phyloP scores from a whole-genome alignment of 1,140 invertebrate genomes.

The Zeugodacus cucurbitae region DNA sequence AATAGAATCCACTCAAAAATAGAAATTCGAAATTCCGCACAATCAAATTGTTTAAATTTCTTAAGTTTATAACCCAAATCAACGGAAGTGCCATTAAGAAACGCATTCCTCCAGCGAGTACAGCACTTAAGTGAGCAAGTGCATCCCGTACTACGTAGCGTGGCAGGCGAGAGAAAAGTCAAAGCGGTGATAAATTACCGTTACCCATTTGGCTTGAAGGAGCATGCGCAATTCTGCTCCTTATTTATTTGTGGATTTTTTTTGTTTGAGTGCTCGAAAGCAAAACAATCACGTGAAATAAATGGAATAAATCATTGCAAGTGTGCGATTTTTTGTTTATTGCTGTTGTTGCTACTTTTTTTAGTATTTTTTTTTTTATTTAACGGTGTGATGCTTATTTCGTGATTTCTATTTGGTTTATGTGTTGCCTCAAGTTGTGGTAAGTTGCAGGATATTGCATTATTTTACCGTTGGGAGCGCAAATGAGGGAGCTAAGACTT shows the following conservation, averaged over 20 bases:
- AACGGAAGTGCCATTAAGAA: constrained; percentile 24
- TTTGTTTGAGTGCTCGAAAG: not conserved
- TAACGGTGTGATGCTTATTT: not conserved
- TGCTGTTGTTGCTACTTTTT: not conserved
- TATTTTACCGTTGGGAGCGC: not conserved
- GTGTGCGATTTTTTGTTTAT: not conserved
- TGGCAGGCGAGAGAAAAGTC: not conserved
- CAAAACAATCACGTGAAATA: not conserved
- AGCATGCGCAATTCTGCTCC: not conserved
- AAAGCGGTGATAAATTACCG: constrained; percentile 36
- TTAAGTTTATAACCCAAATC: constrained; percentile 30
- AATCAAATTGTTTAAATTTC: constrained; percentile 38
- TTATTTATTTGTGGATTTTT: no score
- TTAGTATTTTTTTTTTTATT: not conserved
- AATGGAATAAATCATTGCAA: constrained; percentile 22
- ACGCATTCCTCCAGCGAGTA: not conserved
- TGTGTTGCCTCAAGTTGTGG: not conserved
- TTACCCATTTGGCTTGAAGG: not conserved
- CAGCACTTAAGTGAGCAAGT: constrained; percentile 21
- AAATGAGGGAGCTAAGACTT: not conserved
- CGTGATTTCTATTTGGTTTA: not conserved
- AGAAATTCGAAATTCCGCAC: not conserved
- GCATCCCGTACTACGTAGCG: not conserved
- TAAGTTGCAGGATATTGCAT: not conserved
- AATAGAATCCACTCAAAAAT: not conserved